Evolutionary conservation across 2,113 vertebrate genomes (phyloP), one percentile per base, ranked within the genome.

Genomic region (Piaya cayana): DNA sequence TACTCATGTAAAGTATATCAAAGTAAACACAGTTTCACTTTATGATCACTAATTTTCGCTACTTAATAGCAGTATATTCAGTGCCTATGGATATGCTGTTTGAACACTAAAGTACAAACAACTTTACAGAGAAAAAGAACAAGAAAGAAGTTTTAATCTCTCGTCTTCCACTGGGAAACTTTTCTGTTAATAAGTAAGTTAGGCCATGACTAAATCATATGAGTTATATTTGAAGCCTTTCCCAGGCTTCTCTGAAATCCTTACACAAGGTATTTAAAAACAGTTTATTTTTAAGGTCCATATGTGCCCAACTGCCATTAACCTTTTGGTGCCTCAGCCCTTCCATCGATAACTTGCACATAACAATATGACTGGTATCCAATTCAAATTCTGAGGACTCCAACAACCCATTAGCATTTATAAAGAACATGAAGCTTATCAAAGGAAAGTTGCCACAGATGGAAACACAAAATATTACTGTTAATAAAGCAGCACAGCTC

Each of bases 21-120:
- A 92, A 83, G 64, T 50, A 79, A 29, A 84, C 64, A 76, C 15
- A 55, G n/a, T 78, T 92, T 82, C 77, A 52, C 80, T 91, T 76
- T 45, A 67, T 34, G 71, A 85, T 91, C 75, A 69, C 84, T 86
- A 82, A 90, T 89, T 93, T 89, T 63, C 63, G 75, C 37, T 74
- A 27, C 34, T 82, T 79, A 85, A 68, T 65, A 92, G 45, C 56
- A 36, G 15, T 21, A 30, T 42, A 86, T 39, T 60, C 83, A 77
- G 22, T 72, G 32, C 8, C 50, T 60, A 52, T 30, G 11, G 49
- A 65, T 58, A 42, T 16, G 45, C 29, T 67, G 22, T 37, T 75
- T 58, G 80, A 72, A 82, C 69, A 82, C 18, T 59, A 30, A 93
- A 79, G 76, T 8, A 68, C 19, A 65, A 39, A 71, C 13, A 10